A percentile compares a stretch with the other conserved stretches of the same genome.
phyloP scores from a whole-genome alignment of 2,888 invertebrate genomes.

The Cheilosia scutellata region DNA sequence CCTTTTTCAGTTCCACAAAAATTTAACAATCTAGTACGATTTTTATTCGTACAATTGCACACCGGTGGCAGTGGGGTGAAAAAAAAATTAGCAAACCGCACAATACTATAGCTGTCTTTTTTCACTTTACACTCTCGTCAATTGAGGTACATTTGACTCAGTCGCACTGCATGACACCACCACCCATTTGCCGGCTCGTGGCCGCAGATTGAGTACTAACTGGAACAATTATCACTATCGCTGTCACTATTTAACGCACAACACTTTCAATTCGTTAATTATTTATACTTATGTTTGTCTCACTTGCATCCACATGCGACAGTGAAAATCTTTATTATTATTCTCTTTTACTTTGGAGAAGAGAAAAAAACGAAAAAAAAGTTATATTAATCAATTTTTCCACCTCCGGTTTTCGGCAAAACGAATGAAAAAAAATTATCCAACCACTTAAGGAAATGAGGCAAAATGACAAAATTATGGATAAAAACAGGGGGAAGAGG shows the following conservation, averaged over 20 bases:
- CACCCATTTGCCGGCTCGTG: slow-evolving; percentile 72
- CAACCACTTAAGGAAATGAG: slow-evolving; percentile 57
- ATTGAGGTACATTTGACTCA: slow-evolving; percentile 10
- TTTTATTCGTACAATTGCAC: slow-evolving; percentile 13
- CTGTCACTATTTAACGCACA: slow-evolving; percentile 35
- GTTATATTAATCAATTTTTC: slow-evolving; percentile 72
- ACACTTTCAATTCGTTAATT: slow-evolving; percentile 25
- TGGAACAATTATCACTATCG: slow-evolving; percentile 51
- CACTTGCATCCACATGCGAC: slow-evolving; percentile 24
- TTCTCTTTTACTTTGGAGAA: slow-evolving; percentile 47
- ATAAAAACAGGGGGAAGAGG: slow-evolving; percentile 7
- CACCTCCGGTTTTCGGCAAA: slow-evolving; percentile 61
- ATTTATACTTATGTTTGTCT: slow-evolving; percentile 24
- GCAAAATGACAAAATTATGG: slow-evolving; percentile 35
- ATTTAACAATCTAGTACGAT: slow-evolving; percentile 43
- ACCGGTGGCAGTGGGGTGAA: slow-evolving; percentile 8
- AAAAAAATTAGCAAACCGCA: slow-evolving; percentile 21
- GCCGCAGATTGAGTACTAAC: slow-evolving; percentile 58
- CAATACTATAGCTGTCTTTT: background rate
- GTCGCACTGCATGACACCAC: slow-evolving; percentile 64
- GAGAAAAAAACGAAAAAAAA: slow-evolving; percentile 40
- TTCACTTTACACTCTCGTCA: background rate
- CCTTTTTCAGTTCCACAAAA: slow-evolving; percentile 24
- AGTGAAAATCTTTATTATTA: slow-evolving; percentile 48
- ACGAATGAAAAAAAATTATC: slow-evolving; percentile 61